Evolutionary conservation across 2,797 vertebrate species (phyloP).

Genomic region (Chiloscyllium punctatum): DNA sequence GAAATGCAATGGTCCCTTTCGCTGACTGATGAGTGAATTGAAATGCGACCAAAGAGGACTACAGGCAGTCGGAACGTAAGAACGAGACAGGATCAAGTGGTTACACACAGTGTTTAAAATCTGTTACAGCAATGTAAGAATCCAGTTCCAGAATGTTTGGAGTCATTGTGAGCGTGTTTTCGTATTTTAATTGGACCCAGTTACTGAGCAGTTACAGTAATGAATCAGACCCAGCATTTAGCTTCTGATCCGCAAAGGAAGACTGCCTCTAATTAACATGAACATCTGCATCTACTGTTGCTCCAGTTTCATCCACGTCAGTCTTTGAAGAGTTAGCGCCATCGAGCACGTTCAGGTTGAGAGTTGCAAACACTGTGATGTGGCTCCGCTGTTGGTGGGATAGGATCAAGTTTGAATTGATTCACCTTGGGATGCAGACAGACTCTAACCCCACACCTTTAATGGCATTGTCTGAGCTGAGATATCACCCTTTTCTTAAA

Average conservation of each 20-base stretch:
- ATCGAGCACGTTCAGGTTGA: not conserved
- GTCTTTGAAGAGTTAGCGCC: not conserved
- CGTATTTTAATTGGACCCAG: not conserved
- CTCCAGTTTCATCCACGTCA: not conserved
- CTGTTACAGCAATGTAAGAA: not conserved
- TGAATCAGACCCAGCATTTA: not conserved
- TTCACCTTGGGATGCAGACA: too few species aligned
- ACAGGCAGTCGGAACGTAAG: too few species aligned
- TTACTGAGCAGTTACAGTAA: too few species aligned
- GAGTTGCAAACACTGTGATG: not conserved
- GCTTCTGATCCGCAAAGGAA: too few species aligned
- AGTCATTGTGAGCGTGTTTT: not conserved
- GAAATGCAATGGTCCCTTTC: too few species aligned
- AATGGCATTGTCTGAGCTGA: too few species aligned
- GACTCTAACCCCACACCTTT: too few species aligned
- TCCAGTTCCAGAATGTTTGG: not conserved
- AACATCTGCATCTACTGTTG: not conserved
- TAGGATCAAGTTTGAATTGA: not conserved
- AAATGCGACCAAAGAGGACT: too few species aligned
- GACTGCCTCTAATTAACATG: not conserved
- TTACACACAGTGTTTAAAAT: too few species aligned
- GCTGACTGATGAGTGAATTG: too few species aligned
- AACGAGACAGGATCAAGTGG: too few species aligned
- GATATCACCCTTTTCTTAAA: too few species aligned
- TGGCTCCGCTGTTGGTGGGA: not conserved